A percentile compares a stretch with the other conserved stretches of the same genome.
Conservation (phyloP, 53 echinoderm and acorn worm species). For the Glandiceps talaboti region DNA sequence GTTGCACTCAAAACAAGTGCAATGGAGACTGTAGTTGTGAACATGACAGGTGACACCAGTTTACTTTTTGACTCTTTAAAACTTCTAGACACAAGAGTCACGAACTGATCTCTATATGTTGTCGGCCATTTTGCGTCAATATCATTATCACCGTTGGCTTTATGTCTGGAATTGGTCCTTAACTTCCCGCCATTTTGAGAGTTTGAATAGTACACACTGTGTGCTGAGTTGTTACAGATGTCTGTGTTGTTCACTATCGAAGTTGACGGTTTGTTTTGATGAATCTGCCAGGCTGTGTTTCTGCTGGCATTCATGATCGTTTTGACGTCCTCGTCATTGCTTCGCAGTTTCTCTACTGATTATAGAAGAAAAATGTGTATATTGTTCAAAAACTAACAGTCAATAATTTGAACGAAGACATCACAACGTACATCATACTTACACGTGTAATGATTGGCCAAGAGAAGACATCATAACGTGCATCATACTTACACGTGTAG, state of each 20-base stretch:
- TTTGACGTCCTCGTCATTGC: slow-evolving; percentile 23
- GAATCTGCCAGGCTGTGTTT: slow-evolving; percentile 6
- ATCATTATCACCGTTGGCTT: neutral
- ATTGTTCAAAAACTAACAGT: no score
- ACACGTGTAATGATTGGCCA: no score
- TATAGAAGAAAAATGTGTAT: neutral
- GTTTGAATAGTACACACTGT: neutral
- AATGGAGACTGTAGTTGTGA: slow-evolving; percentile 35
- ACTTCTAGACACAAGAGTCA: slow-evolving; percentile 36
- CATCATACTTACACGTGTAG: no score
- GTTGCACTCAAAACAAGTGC: slow-evolving; percentile 52
- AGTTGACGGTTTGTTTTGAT: neutral
- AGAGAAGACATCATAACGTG: no score
- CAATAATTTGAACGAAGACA: no score
- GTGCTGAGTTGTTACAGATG: neutral
- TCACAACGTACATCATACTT: no score
- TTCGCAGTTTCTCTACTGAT: slow-evolving; percentile 51
- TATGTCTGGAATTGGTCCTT: neutral
- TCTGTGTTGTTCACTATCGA: no score
- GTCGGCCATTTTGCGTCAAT: slow-evolving; percentile 43
- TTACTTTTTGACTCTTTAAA: slow-evolving; percentile 50
- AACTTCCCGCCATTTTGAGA: neutral
- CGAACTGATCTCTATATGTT: slow-evolving; percentile 46
- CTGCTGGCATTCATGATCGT: slow-evolving; percentile 32
- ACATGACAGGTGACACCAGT: slow-evolving; percentile 47